Evolutionary conservation across 2,797 vertebrate genomes (phyloP).

Genomic region (Myioborus miniatus): DNA sequence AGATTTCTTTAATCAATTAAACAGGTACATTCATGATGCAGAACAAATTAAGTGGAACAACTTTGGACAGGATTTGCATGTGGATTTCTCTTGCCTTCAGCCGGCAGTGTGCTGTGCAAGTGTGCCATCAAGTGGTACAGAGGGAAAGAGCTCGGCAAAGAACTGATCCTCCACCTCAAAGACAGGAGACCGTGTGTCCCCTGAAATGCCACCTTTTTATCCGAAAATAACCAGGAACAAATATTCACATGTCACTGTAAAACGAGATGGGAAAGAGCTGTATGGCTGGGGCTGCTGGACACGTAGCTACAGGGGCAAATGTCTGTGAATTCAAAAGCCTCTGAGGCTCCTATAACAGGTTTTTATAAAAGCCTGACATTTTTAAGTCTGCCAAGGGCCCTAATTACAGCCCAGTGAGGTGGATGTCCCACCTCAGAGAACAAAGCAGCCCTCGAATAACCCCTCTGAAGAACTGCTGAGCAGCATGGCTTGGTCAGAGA

Average conservation of each 20-base stretch:
- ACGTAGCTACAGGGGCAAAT: neutral
- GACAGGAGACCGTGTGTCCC: neutral
- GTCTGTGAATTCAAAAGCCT: neutral
- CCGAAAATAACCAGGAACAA: neutral
- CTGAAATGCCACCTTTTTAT: neutral
- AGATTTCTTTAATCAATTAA: conserved; percentile 49
- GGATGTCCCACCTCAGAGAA: neutral
- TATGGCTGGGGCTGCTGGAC: neutral
- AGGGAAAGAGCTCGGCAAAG: neutral
- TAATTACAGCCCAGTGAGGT: neutral
- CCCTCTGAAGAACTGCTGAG: neutral
- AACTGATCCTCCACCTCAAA: neutral
- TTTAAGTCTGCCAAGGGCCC: neutral
- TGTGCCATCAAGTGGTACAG: conserved; percentile 67
- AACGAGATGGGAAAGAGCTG: neutral
- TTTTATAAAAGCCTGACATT: neutral
- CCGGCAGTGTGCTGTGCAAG: neutral
- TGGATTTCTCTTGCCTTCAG: neutral
- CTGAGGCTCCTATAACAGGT: neutral
- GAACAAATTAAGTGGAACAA: conserved; percentile 43
- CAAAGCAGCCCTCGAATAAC: neutral
- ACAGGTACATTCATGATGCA: conserved; percentile 12
- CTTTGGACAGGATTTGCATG: neutral
- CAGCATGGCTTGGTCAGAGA: neutral
- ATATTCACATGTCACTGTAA: accelerated